Conservation (phyloP, 2,113 vertebrate species). For the Alces alces region DNA sequence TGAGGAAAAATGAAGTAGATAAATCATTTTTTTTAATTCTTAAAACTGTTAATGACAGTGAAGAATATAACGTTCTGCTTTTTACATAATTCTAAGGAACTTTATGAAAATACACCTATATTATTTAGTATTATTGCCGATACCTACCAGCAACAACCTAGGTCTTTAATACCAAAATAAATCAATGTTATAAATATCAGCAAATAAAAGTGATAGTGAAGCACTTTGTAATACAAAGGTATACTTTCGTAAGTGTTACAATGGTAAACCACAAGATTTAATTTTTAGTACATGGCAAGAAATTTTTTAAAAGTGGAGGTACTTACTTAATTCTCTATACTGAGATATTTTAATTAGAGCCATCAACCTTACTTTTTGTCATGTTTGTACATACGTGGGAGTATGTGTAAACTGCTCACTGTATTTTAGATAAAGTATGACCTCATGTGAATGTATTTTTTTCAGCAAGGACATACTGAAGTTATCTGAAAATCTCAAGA, state of each 20-base stretch:
- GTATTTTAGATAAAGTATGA: background rate
- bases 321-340: background rate
- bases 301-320: background rate
- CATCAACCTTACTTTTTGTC: background rate
- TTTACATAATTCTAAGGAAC: conserved; percentile 2
- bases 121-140: background rate
- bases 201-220: background rate
- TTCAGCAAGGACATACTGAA: background rate
- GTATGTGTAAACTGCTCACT: background rate
- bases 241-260: background rate
- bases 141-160: background rate
- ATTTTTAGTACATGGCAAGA: background rate
- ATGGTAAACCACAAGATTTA: background rate
- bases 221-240: background rate
- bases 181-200: background rate
- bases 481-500: background rate
- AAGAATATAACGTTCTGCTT: background rate
- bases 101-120: background rate
- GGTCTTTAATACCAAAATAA: conserved; percentile 1
- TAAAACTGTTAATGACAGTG: background rate
- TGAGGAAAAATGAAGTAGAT: background rate
- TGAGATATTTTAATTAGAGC: background rate
- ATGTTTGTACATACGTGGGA: background rate
- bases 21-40: background rate
- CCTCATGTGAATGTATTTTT: background rate